Conservation (phyloP, 2,113 vertebrate genomes). For the Eptesicus fuscus region DNA sequence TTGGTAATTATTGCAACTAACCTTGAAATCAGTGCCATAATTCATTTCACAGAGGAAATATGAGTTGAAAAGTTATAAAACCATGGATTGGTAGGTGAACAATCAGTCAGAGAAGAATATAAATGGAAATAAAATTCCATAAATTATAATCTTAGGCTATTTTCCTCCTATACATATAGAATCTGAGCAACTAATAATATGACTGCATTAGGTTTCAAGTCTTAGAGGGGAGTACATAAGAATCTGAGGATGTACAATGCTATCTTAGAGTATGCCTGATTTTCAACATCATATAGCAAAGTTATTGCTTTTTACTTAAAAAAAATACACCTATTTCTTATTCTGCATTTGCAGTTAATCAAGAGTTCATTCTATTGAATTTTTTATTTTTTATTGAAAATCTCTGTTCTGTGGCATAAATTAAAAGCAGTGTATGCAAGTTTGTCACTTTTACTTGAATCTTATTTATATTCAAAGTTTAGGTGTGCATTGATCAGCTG, state of each 20-base stretch:
- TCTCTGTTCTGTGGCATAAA: conserved; percentile 8
- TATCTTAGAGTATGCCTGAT: background rate
- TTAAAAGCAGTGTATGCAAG: background rate
- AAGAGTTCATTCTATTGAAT: conserved; percentile 25
- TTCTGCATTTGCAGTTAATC: conserved; percentile 38
- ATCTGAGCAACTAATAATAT: background rate
- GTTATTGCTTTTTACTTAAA: background rate
- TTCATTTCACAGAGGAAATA: background rate
- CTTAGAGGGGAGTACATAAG: background rate
- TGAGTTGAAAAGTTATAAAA: background rate
- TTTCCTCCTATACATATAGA: background rate
- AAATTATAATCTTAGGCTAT: background rate
- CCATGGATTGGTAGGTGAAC: background rate
- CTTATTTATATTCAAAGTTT: conserved; percentile 25
- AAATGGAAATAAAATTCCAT: background rate
- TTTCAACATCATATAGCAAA: background rate
- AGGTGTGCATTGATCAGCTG: background rate
- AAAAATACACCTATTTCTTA: background rate
- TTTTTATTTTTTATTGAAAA: conserved; percentile 56
- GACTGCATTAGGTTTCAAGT: background rate
- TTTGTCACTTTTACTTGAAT: conserved; percentile 2
- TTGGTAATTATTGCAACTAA: background rate
- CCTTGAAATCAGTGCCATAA: background rate
- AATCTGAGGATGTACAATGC: background rate
- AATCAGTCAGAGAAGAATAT: background rate